Base-by-base conservation (phyloP, 2,888 invertebrate species). In the Uloborus plumipes region DNA sequence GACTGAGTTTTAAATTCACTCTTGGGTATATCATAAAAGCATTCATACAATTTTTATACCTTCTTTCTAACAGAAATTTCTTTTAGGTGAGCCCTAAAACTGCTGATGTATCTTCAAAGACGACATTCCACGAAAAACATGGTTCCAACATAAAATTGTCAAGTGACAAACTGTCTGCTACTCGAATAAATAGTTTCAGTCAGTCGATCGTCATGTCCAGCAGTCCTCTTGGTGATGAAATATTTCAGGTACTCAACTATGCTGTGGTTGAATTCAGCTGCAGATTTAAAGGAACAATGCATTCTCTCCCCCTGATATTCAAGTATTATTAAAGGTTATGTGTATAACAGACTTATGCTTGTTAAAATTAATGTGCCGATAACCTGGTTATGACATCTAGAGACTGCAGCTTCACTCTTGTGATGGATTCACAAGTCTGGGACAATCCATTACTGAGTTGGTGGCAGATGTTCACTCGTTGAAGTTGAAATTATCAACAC, bases 111-210 rank as follows among this genome's bases (percentile, higher is more conserved):
- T n/a, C 26, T 16, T 47, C 69, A 15, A 20, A 55, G 1, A 74
- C 69, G 67, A 39, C 74, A 77, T 89, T 89, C 85, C 93, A 94
- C 87, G 94, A 94, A 86, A 92, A 94, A 86, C 95, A 95, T 87
- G 97, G 97, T 0, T 92, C 93, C 86, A 95, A 97, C 89, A 92
- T 97, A 55, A 90, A 95, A 9, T 88, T 92, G 16, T 90, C 91
- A 3, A 93, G 93, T 87, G 92, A 91, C 69, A 92, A 92, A 85
- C 90, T 91, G 62, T 89, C 90, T 22, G 97, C 96, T 0, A 90
- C 92, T 86, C 91, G 97, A 71, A 93, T 92, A 1, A 93, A 93
- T 51, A 94, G 96, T 39, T 97, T 95, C 88, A 94, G 96, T 89
- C 94, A 97, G 87, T 96, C 93, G 9, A 89, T 95, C 14, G 93